Conservation (phyloP, 2,113 vertebrate species). For the Paradoxurus hermaphroditus region DNA sequence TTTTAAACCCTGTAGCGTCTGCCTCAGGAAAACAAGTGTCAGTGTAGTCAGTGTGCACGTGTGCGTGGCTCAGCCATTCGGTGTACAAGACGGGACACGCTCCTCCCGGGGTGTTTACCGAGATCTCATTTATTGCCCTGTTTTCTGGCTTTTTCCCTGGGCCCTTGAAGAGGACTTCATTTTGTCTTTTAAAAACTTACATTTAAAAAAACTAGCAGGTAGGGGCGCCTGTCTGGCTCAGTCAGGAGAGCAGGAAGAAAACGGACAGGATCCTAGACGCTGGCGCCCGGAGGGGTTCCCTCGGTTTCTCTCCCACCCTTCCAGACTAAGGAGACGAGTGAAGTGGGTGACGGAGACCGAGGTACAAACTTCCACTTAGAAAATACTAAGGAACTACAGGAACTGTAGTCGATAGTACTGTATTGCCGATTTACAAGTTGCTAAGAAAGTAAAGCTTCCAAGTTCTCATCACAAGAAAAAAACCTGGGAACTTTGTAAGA, state of each 20-base stretch:
- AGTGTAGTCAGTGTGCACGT: rapidly evolving
- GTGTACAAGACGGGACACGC: background rate
- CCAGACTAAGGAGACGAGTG: background rate
- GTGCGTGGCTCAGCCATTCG: background rate
- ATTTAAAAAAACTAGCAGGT: background rate
- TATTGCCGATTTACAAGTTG: background rate
- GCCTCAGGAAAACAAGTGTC: background rate
- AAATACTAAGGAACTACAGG: background rate
- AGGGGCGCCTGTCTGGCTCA: no score
- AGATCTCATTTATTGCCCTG: background rate
- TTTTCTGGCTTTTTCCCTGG: background rate
- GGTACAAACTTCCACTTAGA: background rate
- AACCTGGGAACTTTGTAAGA: background rate
- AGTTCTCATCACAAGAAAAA: background rate
- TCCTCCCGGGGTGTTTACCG: no score
- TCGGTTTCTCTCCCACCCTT: background rate
- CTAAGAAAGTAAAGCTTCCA: background rate
- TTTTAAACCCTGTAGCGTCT: background rate
- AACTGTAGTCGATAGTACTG: background rate
- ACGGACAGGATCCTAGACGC: background rate
- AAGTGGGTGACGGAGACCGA: background rate
- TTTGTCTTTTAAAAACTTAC: background rate
- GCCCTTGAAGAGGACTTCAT: background rate
- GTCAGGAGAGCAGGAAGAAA: background rate
- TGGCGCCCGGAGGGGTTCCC: background rate